Percentiles rank a stretch among this genome's conserved stretches.
Evolutionary conservation across 2,888 invertebrate species (phyloP).

Genomic region (Parnassius smintheus): DNA sequence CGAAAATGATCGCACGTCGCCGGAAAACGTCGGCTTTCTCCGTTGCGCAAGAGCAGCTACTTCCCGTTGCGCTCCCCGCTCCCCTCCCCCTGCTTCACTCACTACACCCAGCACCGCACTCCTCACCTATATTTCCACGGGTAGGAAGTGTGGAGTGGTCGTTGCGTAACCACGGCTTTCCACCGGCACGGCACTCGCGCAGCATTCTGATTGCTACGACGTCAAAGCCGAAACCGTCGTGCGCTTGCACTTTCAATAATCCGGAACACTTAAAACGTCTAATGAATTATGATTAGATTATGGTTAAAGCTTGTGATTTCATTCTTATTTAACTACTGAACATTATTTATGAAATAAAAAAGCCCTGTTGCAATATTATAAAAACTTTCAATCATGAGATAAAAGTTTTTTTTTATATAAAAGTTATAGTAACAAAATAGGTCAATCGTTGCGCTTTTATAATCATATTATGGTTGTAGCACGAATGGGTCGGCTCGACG

Average conservation of each 20-base stretch:
- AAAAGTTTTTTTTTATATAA: no score
- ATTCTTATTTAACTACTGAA: not conserved
- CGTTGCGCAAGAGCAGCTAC: constrained; percentile 70
- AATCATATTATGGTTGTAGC: no score
- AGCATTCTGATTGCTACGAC: constrained; percentile 44
- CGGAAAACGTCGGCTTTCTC: constrained; percentile 76
- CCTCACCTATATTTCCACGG: constrained; percentile 72
- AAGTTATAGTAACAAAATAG: no score
- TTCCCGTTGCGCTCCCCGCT: constrained; percentile 54
- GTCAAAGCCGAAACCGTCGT: constrained; percentile 20
- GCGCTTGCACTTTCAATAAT: constrained; percentile 23
- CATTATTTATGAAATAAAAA: not conserved
- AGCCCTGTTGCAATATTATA: no score
- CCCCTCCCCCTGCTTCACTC: constrained; percentile 29
- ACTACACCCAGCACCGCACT: constrained; percentile 43
- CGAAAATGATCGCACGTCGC: constrained; percentile 75
- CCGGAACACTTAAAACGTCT: constrained; percentile 12
- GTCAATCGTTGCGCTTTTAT: no score
- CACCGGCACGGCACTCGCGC: constrained; percentile 41
- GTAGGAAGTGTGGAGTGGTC: constrained; percentile 56
- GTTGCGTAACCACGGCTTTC: constrained; percentile 65
- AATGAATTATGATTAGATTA: constrained; percentile 13
- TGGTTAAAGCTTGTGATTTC: constrained; percentile 3
- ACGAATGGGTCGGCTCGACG: no score
- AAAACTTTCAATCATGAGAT: no score